A percentile compares a stretch with the other conserved stretches of the same genome.
Conservation (phyloP, 2,888 invertebrate genomes). For the Sympetrum striolatum region DNA sequence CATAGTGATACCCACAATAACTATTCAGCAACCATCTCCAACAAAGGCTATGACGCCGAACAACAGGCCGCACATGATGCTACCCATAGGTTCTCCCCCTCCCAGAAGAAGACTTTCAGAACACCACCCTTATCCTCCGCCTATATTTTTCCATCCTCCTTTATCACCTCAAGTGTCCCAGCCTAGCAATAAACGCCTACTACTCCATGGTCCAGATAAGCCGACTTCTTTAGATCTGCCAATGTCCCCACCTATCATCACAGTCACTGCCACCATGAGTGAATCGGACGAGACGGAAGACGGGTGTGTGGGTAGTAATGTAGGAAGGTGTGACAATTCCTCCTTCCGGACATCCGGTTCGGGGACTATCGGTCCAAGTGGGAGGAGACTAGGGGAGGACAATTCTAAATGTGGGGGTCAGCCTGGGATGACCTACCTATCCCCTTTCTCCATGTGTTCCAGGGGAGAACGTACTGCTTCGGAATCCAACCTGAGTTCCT, state of each 20-base stretch:
- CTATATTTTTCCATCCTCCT: conserved; percentile 29
- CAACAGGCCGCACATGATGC: not conserved
- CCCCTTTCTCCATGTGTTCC: conserved; percentile 77
- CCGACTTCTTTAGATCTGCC: conserved; percentile 69
- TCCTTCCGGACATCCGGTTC: conserved; percentile 46
- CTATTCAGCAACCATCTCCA: conserved; percentile 73
- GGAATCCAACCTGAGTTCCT: conserved; percentile 83
- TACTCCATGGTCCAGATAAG: conserved; percentile 69
- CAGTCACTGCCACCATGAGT: conserved; percentile 77
- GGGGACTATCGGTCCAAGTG: conserved; percentile 56
- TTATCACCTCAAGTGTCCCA: conserved; percentile 57
- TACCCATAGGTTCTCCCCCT: conserved; percentile 63
- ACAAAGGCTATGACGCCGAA: conserved; percentile 64
- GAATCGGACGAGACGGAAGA: conserved; percentile 74
- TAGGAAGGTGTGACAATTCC: not conserved
- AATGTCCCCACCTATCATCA: conserved; percentile 68
- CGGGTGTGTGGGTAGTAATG: conserved; percentile 54
- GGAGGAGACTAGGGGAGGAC: conserved; percentile 57
- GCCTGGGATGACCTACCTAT: conserved; percentile 72
- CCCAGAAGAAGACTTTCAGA: conserved; percentile 60
- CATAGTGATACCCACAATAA: conserved; percentile 70
- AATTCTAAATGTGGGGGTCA: conserved; percentile 22
- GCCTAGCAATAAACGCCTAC: conserved; percentile 52
- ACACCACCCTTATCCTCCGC: conserved; percentile 1
- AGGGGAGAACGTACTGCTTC: conserved; percentile 78